phyloP scores from a whole-genome alignment of 1,140 invertebrate species.

The Schlechtendalia chinensis region DNA sequence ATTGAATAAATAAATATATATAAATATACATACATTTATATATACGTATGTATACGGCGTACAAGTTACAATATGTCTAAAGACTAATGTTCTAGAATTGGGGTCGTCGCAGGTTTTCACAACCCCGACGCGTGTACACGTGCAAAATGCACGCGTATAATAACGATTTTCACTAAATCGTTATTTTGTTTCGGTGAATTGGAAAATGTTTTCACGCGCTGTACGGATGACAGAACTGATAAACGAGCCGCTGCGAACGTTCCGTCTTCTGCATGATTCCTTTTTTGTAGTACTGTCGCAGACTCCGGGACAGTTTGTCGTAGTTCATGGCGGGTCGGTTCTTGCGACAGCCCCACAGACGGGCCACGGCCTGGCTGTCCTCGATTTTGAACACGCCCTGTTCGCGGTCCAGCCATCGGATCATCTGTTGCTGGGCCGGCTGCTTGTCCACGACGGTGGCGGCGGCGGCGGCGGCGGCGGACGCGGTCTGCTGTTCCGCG shows the following conservation, averaged over 20 bases:
- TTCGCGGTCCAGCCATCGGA: conserved; percentile 91
- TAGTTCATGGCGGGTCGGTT: conserved; percentile 99
- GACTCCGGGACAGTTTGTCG: conserved; percentile 96
- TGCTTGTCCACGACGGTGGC: not conserved
- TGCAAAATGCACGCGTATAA: too few relatives aligned
- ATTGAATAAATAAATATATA: too few relatives aligned
- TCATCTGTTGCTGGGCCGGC: conserved; percentile 76
- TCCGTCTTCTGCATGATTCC: conserved; percentile 99
- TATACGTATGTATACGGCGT: too few relatives aligned
- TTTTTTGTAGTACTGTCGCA: conserved; percentile 99
- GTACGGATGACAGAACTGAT: conserved; percentile 97
- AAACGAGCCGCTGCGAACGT: conserved; percentile 94
- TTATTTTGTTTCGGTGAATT: too few relatives aligned
- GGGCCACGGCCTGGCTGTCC: conserved; percentile 92
- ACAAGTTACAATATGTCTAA: too few relatives aligned
- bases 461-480: conserved; percentile 65
- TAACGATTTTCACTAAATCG: too few relatives aligned
- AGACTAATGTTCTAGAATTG: too few relatives aligned
- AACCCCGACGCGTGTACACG: too few relatives aligned
- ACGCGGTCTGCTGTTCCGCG: not conserved
- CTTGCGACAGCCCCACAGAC: conserved; percentile 94
- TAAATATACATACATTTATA: too few relatives aligned
- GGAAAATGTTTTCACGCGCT: conserved; percentile 55
- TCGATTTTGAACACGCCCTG: conserved; percentile 99
- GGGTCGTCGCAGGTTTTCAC: too few relatives aligned